phyloP scores from a whole-genome alignment of 1,140 invertebrate genomes.

The Acromyrmex charruanus region DNA sequence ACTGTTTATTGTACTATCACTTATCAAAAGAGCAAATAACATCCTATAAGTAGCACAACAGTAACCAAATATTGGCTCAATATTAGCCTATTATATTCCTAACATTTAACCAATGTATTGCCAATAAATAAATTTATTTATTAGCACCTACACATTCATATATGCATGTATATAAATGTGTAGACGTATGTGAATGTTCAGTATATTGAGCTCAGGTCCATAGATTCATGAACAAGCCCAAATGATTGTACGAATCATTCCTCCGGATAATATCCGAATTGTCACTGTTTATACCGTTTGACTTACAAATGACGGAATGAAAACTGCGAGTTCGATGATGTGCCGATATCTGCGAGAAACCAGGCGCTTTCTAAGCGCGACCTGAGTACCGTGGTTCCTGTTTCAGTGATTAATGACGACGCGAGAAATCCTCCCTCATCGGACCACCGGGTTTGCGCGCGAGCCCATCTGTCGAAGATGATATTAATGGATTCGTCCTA shows the following conservation, averaged over 20 bases:
- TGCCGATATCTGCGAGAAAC: conserved; percentile 48
- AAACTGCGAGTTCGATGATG: background rate
- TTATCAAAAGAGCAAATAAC: background rate
- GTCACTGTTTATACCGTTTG: conserved; percentile 2
- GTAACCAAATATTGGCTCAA: no score
- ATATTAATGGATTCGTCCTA: conserved; percentile 69
- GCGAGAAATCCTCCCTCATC: conserved; percentile 68
- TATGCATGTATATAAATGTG: background rate
- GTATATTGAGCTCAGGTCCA: background rate
- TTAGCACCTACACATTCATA: no score
- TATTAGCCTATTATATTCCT: no score
- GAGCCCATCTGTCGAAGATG: conserved; percentile 62
- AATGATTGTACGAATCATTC: background rate
- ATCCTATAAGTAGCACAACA: no score
- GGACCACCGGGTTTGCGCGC: conserved; percentile 67
- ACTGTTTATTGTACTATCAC: background rate
- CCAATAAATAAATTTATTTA: no score
- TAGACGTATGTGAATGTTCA: background rate
- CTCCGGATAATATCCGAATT: background rate
- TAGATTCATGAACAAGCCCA: background rate
- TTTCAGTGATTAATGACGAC: conserved; percentile 68
- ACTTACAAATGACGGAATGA: conserved; percentile 17
- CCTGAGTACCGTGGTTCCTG: conserved; percentile 45
- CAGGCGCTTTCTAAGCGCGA: conserved; percentile 60
- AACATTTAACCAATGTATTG: no score